A percentile compares a stretch with the other conserved stretches of the same genome.
phyloP scores from a whole-genome alignment of 2,797 vertebrate species.

The Masticophis lateralis region DNA sequence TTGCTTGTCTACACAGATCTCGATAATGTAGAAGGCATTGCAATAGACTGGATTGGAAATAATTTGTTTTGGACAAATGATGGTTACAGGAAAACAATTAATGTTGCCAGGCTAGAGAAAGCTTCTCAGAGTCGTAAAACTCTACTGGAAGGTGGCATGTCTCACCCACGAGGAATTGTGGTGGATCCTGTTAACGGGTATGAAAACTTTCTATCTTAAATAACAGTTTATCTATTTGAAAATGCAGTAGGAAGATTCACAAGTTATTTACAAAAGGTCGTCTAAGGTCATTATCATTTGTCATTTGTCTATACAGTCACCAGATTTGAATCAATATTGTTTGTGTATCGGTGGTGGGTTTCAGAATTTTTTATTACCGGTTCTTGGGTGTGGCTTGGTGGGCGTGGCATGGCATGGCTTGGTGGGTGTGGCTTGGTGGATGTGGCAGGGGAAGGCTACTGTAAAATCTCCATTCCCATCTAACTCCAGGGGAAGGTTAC shows the following conservation, averaged over 20 bases:
- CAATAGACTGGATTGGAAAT: conserved; percentile 98
- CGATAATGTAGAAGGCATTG: conserved; percentile 97
- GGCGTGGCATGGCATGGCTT: too few relatives aligned
- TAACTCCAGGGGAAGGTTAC: too few relatives aligned
- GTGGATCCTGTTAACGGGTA: conserved; percentile 96
- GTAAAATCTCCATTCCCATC: too few relatives aligned
- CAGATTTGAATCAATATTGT: neutral
- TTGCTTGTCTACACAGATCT: conserved; percentile 75
- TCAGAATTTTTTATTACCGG: too few relatives aligned
- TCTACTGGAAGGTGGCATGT: conserved; percentile 94
- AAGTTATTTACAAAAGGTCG: neutral
- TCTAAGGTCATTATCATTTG: neutral
- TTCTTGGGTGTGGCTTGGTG: too few relatives aligned
- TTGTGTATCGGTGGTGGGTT: too few relatives aligned
- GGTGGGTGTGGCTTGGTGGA: too few relatives aligned
- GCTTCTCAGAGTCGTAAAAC: conserved; percentile 91
- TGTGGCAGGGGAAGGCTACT: too few relatives aligned
- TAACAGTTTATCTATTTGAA: neutral
- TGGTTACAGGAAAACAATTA: conserved; percentile 93
- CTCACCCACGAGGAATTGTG: conserved; percentile 95
- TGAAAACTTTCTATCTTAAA: conserved; percentile 27
- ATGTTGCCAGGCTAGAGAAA: conserved; percentile 88
- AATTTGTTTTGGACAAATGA: conserved; percentile 99
- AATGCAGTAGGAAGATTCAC: neutral
- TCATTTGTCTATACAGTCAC: neutral